These are phyloP conservation scores for Chinchilla lanigera DNA, from an alignment of 2,113 vertebrate genomes.

Conservation along the genomic window DNA sequence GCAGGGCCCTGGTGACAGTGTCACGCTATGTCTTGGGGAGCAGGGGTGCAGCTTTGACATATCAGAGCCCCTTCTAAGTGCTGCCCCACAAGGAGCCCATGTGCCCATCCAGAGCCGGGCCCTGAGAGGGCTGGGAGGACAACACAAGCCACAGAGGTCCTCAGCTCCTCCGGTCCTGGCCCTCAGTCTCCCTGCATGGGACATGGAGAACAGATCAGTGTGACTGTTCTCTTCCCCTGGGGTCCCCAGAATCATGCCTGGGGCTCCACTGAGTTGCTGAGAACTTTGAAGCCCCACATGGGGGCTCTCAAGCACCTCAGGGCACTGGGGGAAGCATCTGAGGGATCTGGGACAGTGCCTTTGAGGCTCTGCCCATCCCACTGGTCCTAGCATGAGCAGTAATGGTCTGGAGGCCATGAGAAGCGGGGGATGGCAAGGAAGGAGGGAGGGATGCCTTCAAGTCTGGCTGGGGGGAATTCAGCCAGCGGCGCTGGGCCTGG, in stretches of 20 bases:
- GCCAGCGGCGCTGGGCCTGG: not conserved
- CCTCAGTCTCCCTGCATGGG: not conserved
- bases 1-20: accelerated
- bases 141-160: not conserved
- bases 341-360: accelerated
- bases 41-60: not conserved
- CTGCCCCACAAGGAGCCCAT: too few relatives aligned
- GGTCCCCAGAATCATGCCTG: not conserved
- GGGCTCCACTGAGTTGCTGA: not conserved
- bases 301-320: not conserved
- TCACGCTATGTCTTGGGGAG: not conserved
- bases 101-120: not conserved
- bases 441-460: not conserved
- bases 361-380: not conserved
- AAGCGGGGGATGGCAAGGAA: too few relatives aligned
- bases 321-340: not conserved
- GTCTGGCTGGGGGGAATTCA: not conserved
- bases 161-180: not conserved
- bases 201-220: not conserved
- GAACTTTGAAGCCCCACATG: not conserved
- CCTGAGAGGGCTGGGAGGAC: not conserved
- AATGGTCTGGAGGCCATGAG: not conserved
- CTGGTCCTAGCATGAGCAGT: not conserved
- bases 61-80: not conserved
- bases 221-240: not conserved